phyloP scores from a whole-genome alignment of 2,797 vertebrate genomes.

The Sebastes reedi region DNA sequence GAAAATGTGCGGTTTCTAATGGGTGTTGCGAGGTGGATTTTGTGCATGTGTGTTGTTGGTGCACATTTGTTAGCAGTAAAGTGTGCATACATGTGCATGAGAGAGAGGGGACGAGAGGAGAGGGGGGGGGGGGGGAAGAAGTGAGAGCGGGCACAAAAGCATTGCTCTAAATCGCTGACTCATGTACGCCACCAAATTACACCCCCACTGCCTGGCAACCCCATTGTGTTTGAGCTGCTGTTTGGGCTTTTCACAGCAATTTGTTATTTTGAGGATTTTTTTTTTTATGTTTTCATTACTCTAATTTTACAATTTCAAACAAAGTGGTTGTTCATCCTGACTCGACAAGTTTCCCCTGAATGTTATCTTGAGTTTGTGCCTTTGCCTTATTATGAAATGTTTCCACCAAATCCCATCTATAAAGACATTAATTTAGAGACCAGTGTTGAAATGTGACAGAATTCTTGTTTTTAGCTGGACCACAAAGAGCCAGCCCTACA shows the following conservation, averaged over 20 bases:
- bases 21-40: background rate
- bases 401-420: conserved; percentile 15
- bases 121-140: conserved; percentile 3
- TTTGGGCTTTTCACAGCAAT: conserved; percentile 54
- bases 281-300: too few relatives aligned
- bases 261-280: conserved; percentile 55
- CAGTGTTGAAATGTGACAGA: background rate
- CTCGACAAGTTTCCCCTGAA: conserved; percentile 1
- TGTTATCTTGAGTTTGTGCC: conserved; percentile 24
- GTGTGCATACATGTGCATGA: background rate
- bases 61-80: background rate
- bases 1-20: background rate
- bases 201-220: conserved; percentile 46
- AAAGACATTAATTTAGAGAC: conserved; percentile 10
- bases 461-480: background rate
- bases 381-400: conserved; percentile 26
- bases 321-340: conserved; percentile 39
- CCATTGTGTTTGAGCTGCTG: conserved; percentile 58
- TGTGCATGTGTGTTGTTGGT: background rate
- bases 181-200: conserved; percentile 63
- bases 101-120: background rate
- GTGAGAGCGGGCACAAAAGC: conserved; percentile 41
- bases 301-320: conserved; percentile 38
- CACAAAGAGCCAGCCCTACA: too few relatives aligned
- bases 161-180: conserved; percentile 70